Conservation (phyloP, 2,888 invertebrate genomes). For the Deilephila elpenor region DNA sequence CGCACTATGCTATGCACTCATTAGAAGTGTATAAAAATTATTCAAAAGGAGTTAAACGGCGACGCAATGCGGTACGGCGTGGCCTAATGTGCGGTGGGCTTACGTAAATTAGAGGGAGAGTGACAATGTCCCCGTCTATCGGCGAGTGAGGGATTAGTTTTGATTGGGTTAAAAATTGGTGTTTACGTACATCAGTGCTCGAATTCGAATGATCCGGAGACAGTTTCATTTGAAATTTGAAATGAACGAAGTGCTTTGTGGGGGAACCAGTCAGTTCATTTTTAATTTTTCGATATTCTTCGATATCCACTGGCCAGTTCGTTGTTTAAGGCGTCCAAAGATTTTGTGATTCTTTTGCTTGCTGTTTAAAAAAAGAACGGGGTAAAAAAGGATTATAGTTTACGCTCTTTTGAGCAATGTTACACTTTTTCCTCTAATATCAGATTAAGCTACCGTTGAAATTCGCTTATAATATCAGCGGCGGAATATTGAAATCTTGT, state of each 20-base stretch:
- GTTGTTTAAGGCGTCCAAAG: too few species aligned
- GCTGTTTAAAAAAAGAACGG: too few species aligned
- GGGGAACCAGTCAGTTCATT: not conserved
- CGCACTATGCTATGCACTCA: not conserved
- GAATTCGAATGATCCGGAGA: not conserved
- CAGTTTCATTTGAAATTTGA: not conserved
- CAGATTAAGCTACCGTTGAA: too few species aligned
- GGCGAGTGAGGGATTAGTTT: conserved; percentile 13
- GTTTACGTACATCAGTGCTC: conserved; percentile 11
- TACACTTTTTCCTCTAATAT: too few species aligned
- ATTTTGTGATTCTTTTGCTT: too few species aligned
- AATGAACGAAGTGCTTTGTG: not conserved
- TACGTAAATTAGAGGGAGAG: conserved; percentile 9
- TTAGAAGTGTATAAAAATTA: conserved; percentile 2
- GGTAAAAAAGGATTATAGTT: too few species aligned
- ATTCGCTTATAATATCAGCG: too few species aligned
- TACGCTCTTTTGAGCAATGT: too few species aligned
- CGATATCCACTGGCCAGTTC: too few species aligned
- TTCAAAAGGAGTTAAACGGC: not conserved
- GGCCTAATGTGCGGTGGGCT: not conserved
- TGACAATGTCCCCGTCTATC: conserved; percentile 13
- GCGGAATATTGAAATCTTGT: too few species aligned
- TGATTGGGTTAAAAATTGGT: conserved; percentile 21
- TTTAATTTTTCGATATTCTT: not conserved
- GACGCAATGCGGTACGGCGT: not conserved